A percentile compares a stretch with the other conserved stretches of the same genome.
phyloP scores from a whole-genome alignment of 2,888 invertebrate genomes.

The Drosophila formosana region DNA sequence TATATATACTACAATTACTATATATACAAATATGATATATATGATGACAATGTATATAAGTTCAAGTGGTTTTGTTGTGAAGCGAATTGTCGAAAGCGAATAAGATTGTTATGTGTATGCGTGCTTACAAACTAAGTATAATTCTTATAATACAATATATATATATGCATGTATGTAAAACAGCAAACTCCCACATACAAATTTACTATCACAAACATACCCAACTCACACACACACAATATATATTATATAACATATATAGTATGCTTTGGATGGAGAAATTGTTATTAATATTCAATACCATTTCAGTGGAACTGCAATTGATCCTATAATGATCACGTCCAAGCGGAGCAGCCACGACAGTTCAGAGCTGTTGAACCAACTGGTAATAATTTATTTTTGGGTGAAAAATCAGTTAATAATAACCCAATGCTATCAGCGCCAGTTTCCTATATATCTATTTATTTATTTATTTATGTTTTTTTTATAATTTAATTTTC shows the following conservation, averaged over 20 bases:
- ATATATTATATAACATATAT: conserved; percentile 39
- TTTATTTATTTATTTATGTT: conserved; percentile 11
- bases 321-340: conserved; percentile 38
- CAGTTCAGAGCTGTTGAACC: conserved; percentile 39
- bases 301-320: conserved; percentile 57
- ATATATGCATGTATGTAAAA: conserved; percentile 40
- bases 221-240: conserved; percentile 29
- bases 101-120: conserved; percentile 52
- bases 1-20: conserved; percentile 27
- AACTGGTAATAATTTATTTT: conserved; percentile 65
- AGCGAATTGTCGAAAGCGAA: conserved; percentile 32
- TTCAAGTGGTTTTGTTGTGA: conserved; percentile 50
- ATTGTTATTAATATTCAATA: conserved; percentile 53
- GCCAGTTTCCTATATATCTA: conserved; percentile 32
- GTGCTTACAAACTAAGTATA: conserved; percentile 48
- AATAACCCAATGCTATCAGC: conserved; percentile 18
- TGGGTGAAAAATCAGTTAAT: conserved; percentile 42
- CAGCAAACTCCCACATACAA: conserved; percentile 37
- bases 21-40: conserved; percentile 36
- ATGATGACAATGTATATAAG: conserved; percentile 52
- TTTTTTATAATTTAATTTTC: conserved; percentile 1
- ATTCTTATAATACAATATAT: conserved; percentile 17
- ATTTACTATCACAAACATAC: conserved; percentile 20
- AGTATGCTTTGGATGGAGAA: background rate
- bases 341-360: conserved; percentile 24